A percentile compares a stretch with the other conserved stretches of the same genome.
phyloP scores from a whole-genome alignment of 1,140 invertebrate genomes.

The Brachionus koreanus region DNA sequence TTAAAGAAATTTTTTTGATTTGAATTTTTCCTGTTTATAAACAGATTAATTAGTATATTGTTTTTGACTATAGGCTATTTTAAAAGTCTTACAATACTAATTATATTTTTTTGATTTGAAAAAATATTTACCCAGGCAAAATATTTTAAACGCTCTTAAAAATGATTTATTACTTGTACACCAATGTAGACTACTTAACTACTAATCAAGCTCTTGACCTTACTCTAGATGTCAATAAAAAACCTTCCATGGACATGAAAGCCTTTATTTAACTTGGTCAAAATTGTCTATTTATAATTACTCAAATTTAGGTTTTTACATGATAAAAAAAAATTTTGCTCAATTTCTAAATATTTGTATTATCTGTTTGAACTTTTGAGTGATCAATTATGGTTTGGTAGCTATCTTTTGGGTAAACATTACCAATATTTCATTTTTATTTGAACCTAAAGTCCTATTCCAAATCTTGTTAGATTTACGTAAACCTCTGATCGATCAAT shows the following conservation, averaged over 20 bases:
- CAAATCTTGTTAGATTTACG: background rate
- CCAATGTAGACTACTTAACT: background rate
- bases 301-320: background rate
- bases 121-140: background rate
- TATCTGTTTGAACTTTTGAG: background rate
- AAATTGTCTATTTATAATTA: background rate
- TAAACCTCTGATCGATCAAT: background rate
- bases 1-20: background rate
- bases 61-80: background rate
- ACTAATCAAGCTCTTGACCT: background rate
- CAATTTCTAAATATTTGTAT: background rate
- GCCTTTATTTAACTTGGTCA: background rate
- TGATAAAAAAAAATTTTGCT: background rate
- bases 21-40: background rate
- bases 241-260: background rate
- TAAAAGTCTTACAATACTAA: background rate
- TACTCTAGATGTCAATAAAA: background rate
- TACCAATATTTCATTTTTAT: background rate
- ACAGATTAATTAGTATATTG: background rate
- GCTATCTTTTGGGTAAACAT: background rate
- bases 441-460: background rate
- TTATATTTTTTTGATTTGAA: background rate
- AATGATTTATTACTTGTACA: constrained; percentile 15
- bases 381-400: background rate
- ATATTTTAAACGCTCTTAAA: background rate